These are phyloP conservation scores for Equus przewalskii DNA, from an alignment of 2,113 vertebrate species.

Conservation along the genomic window DNA sequence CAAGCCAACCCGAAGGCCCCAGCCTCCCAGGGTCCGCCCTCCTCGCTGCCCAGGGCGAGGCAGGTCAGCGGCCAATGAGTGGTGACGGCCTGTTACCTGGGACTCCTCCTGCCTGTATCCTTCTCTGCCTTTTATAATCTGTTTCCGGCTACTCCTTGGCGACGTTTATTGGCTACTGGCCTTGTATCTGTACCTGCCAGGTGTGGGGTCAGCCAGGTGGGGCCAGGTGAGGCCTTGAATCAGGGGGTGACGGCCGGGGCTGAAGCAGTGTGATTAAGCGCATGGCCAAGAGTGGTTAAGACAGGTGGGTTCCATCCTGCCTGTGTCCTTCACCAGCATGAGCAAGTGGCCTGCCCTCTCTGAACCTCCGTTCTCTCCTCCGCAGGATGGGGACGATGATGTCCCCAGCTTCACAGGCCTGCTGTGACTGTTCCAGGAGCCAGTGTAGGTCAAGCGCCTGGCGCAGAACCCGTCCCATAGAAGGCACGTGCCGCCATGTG, in stretches of 20 bases:
- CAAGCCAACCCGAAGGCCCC: rapidly evolving
- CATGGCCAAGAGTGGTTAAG: no score
- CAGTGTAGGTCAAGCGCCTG: neutral
- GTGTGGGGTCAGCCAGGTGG: neutral
- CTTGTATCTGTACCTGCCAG: neutral
- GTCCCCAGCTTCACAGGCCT: neutral
- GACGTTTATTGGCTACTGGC: neutral
- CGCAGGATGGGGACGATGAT: rapidly evolving
- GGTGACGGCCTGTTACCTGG: neutral
- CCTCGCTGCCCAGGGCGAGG: rapidly evolving
- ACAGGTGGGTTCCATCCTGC: neutral
- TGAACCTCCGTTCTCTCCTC: neutral
- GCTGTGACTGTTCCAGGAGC: neutral
- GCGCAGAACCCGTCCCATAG: neutral
- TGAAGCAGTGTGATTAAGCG: rapidly evolving
- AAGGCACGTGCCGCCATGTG: neutral
- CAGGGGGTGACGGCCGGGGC: neutral
- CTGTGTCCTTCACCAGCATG: rapidly evolving
- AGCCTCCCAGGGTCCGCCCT: neutral
- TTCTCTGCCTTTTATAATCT: neutral
- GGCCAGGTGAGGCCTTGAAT: neutral
- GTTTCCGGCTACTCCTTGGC: no score
- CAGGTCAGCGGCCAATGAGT: rapidly evolving
- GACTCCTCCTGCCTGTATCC: no score
- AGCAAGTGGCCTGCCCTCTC: neutral